Conservation (phyloP, 2,888 invertebrate species). For the Choristoneura rosaceana region DNA sequence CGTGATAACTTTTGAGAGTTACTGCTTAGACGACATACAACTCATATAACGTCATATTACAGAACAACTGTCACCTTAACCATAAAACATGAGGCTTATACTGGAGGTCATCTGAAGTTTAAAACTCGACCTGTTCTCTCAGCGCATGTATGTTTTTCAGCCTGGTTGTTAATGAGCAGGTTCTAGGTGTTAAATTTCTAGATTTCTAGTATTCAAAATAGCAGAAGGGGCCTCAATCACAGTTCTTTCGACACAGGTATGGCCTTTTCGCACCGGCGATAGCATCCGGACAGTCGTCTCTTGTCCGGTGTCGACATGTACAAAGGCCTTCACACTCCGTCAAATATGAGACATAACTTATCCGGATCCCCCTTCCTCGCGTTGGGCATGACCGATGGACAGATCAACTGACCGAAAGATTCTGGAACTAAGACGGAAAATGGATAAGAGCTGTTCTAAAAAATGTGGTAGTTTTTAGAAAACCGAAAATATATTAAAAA, state of each 20-base stretch:
- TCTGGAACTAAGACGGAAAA: too few species aligned
- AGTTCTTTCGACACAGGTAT: background rate
- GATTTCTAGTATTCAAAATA: too few species aligned
- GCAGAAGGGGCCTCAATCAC: too few species aligned
- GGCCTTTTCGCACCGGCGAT: conserved; percentile 30
- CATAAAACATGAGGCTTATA: background rate
- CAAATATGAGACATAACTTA: conserved; percentile 4
- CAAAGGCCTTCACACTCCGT: conserved; percentile 30
- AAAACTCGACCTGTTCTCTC: too few species aligned
- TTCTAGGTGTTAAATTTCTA: too few species aligned
- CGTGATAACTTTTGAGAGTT: background rate
- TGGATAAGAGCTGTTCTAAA: too few species aligned
- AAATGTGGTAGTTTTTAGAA: too few species aligned
- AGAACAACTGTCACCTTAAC: background rate
- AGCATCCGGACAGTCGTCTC: conserved; percentile 26
- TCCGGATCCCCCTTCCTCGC: background rate
- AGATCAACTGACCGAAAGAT: background rate
- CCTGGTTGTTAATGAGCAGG: too few species aligned
- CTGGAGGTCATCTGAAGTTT: background rate
- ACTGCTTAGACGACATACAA: background rate
- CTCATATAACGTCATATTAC: background rate
- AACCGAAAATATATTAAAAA: too few species aligned
- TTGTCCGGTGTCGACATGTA: conserved; percentile 31
- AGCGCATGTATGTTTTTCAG: too few species aligned
- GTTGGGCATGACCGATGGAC: background rate